Percentiles rank a stretch among this genome's conserved stretches.
phyloP scores from a whole-genome alignment of 2,888 invertebrate genomes.

The Criorhina ranunculi region DNA sequence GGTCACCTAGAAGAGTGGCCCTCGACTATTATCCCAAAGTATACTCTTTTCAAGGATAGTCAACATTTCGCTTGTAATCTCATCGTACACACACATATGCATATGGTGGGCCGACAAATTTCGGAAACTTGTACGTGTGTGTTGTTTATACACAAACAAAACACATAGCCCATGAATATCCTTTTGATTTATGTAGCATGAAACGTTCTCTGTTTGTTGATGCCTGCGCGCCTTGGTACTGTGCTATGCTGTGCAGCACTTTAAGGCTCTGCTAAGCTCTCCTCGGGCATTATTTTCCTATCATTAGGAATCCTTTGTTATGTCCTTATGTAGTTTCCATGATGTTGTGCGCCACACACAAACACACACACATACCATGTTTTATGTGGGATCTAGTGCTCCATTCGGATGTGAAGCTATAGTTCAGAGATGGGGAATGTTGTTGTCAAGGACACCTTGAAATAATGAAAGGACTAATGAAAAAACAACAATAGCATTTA shows the following conservation, averaged over 20 bases:
- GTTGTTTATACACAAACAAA: conserved; percentile 28
- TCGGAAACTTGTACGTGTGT: conserved; percentile 36
- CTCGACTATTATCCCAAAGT: conserved; percentile 28
- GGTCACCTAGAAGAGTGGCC: conserved; percentile 60
- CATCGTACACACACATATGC: conserved; percentile 19
- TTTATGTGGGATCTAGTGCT: conserved; percentile 23
- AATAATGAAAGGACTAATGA: conserved; percentile 76
- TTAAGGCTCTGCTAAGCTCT: conserved; percentile 65
- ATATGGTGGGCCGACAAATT: conserved; percentile 44
- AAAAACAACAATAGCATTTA: conserved; percentile 75
- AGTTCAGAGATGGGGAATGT: conserved; percentile 46
- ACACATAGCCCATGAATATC: conserved; percentile 49
- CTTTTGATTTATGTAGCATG: conserved; percentile 66
- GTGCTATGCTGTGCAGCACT: conserved; percentile 30
- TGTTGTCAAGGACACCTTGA: conserved; percentile 76
- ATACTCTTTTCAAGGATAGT: conserved; percentile 60
- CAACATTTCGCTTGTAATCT: conserved; percentile 63
- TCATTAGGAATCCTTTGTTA: conserved; percentile 76
- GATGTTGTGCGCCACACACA: conserved; percentile 38
- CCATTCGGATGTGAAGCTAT: conserved; percentile 34
- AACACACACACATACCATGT: conserved; percentile 6
- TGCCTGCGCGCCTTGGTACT: conserved; percentile 18
- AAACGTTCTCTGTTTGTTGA: conserved; percentile 30
- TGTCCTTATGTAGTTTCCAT: conserved; percentile 55
- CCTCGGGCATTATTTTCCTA: conserved; percentile 75